Evolutionary conservation across 2,113 vertebrate genomes (phyloP).

Genomic region (Ptilorrhoa leucosticta): DNA sequence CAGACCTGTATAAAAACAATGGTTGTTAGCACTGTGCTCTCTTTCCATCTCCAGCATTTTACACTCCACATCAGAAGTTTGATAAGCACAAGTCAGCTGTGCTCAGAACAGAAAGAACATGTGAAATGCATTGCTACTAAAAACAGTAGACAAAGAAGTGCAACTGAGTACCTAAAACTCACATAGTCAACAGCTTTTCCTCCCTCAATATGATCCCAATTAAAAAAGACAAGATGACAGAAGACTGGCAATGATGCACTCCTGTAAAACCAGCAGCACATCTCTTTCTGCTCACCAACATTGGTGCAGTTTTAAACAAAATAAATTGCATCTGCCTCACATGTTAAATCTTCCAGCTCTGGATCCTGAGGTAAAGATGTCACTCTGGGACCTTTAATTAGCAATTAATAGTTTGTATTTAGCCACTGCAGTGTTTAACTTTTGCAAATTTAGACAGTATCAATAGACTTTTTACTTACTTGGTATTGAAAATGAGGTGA

Average conservation of each 20-base stretch:
- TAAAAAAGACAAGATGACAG: neutral
- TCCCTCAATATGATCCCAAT: neutral
- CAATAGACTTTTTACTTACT: neutral
- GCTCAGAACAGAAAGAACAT: neutral
- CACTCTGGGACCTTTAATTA: neutral
- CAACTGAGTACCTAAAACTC: neutral
- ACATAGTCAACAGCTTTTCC: neutral
- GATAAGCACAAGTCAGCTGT: neutral
- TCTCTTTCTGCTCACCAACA: neutral
- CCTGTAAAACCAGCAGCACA: neutral
- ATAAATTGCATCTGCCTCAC: neutral
- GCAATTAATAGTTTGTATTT: neutral
- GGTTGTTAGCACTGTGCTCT: neutral
- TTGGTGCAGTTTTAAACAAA: neutral
- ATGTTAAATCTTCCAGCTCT: neutral
- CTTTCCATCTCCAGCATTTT: neutral
- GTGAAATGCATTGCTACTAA: neutral
- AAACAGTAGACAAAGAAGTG: neutral
- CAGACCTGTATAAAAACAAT: conserved; percentile 80
- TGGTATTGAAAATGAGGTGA: neutral
- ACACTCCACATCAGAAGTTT: neutral
- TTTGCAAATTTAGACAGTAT: neutral
- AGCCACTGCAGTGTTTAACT: neutral
- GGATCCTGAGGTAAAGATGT: neutral
- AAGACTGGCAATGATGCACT: neutral